Percentiles rank a stretch among this genome's conserved stretches.
These are phyloP conservation scores for Centropyge bicolor DNA, from an alignment of 2,797 vertebrate species.

Conservation along the genomic window DNA sequence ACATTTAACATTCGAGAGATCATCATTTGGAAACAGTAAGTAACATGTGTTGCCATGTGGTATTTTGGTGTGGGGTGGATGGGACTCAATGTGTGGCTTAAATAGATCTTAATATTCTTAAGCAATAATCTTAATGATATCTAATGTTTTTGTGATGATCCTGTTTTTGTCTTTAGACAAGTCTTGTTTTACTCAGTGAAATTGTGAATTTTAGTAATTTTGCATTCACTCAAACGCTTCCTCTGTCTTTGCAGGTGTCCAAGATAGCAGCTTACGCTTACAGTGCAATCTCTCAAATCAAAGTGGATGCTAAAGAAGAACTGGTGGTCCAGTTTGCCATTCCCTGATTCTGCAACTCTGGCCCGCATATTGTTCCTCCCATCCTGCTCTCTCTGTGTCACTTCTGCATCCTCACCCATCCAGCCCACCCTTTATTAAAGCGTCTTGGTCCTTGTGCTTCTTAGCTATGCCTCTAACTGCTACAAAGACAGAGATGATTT, in stretches of 20 bases:
- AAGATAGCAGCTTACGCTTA: slow-evolving; percentile 97
- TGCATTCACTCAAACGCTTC: neutral
- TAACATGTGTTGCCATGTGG: slow-evolving; percentile 4
- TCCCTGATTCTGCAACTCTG: slow-evolving; percentile 84
- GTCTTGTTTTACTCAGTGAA: slow-evolving; percentile 2
- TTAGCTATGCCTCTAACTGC: slow-evolving; percentile 63
- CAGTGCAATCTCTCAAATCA: slow-evolving; percentile 98
- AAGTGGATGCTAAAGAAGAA: slow-evolving; percentile 97
- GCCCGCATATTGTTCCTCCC: slow-evolving; percentile 57
- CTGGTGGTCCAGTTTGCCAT: slow-evolving; percentile 98
- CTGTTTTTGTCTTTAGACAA: neutral
- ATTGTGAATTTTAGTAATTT: neutral
- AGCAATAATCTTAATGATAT: neutral
- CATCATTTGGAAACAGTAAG: neutral
- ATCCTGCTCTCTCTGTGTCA: slow-evolving; percentile 63
- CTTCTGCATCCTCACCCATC: slow-evolving; percentile 69
- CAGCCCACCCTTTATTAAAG: slow-evolving; percentile 65
- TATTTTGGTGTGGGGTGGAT: slow-evolving; percentile 19
- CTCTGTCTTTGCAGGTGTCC: slow-evolving; percentile 87
- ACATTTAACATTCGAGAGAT: slow-evolving; percentile 7
- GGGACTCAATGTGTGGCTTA: neutral
- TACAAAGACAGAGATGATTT: slow-evolving; percentile 60
- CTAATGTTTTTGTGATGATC: neutral
- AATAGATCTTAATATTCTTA: slow-evolving; percentile 25
- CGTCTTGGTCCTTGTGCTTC: slow-evolving; percentile 63